phyloP scores from a whole-genome alignment of 2,888 invertebrate species.

The Epistrophe grossulariae region DNA sequence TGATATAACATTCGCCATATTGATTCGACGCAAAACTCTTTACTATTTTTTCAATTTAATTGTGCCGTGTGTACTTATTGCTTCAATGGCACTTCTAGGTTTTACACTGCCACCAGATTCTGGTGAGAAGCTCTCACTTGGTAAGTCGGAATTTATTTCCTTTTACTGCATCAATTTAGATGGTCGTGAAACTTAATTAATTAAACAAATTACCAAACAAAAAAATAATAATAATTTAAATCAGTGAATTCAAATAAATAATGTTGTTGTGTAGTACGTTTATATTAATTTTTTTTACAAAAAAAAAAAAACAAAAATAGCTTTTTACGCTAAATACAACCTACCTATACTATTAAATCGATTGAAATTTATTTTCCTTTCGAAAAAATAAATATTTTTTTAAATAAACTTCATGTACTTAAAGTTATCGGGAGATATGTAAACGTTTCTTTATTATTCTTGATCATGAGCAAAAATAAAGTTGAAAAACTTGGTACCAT shows the following conservation, averaged over 20 bases:
- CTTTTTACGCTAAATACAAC: constrained; percentile 29
- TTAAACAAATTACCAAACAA: constrained; percentile 23
- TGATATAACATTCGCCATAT: constrained; percentile 98
- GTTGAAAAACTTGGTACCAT: too few species aligned
- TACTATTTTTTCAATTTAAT: constrained; percentile 99
- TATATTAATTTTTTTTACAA: constrained; percentile 10
- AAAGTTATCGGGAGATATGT: constrained; percentile 4
- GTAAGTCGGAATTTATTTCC: constrained; percentile 84
- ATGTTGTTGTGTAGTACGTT: constrained; percentile 18
- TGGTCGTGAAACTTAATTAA: constrained; percentile 56
- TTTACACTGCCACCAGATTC: constrained; percentile 99
- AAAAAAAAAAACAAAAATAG: constrained; percentile 3
- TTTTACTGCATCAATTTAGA: constrained; percentile 63
- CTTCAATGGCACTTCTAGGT: constrained; percentile 98
- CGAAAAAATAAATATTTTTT: background rate
- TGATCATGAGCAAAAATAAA: too few species aligned
- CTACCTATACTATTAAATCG: background rate
- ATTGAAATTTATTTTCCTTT: constrained; percentile 4
- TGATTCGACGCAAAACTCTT: constrained; percentile 97
- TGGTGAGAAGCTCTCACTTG: constrained; percentile 99
- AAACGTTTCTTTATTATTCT: constrained; percentile 2
- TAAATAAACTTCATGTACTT: background rate
- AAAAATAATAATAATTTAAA: constrained; percentile 22
- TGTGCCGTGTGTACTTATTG: constrained; percentile 99
- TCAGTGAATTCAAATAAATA: background rate